phyloP scores from a whole-genome alignment of 2,113 vertebrate genomes.

The Thryonomys swinderianus region DNA sequence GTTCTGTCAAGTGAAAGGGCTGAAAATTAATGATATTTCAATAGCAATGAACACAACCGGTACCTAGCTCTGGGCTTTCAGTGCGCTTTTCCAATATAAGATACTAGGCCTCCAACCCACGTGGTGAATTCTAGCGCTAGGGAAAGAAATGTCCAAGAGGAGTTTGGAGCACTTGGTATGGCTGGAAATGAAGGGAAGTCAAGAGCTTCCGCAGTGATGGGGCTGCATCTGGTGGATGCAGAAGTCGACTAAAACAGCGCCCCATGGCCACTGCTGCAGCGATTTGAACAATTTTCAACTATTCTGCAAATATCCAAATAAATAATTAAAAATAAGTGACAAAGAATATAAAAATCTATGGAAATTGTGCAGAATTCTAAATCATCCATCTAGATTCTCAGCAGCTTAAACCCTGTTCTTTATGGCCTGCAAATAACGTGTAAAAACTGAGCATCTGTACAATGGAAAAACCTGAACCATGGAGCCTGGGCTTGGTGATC shows the following conservation, averaged over 20 bases:
- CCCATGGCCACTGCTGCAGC: neutral
- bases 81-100: neutral
- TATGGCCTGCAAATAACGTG: neutral
- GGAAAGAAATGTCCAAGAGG: neutral
- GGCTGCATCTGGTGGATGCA: neutral
- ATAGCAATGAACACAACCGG: neutral
- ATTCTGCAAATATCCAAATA: neutral
- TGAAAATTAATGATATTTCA: neutral
- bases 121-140: neutral
- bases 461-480: neutral
- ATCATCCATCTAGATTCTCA: neutral
- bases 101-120: neutral
- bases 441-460: neutral
- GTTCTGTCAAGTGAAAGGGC: neutral
- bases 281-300: neutral
- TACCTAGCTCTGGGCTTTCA: neutral
- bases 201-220: neutral
- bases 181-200: conserved; percentile 16
- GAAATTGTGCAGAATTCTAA: neutral
- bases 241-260: neutral
- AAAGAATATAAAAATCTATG: neutral
- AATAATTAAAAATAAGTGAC: neutral
- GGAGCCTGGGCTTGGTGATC: neutral
- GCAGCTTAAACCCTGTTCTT: neutral
- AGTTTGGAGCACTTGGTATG: neutral